A percentile compares a stretch with the other conserved stretches of the same genome.
These are phyloP conservation scores for Rousettus leschenaultii DNA, from an alignment of 2,113 vertebrate genomes.

Conservation along the genomic window DNA sequence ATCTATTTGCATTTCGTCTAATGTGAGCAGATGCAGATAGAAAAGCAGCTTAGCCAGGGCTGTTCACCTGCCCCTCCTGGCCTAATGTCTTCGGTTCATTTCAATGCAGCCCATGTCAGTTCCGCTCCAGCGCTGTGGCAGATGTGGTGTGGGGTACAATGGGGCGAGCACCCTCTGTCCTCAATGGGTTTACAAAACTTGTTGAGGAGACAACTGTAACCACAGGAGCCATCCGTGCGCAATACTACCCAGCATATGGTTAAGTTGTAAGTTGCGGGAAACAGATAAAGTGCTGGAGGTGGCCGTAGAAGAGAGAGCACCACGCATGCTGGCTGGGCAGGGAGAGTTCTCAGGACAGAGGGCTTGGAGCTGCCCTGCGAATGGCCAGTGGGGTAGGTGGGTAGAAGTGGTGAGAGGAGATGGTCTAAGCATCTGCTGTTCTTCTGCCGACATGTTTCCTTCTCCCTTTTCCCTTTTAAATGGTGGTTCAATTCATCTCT, in stretches of 20 bases:
- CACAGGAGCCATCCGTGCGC: slow-evolving; percentile 23
- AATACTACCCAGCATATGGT: neutral
- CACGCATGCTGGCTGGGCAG: neutral
- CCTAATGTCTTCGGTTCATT: neutral
- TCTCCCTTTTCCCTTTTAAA: neutral
- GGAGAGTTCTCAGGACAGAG: neutral
- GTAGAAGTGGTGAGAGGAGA: neutral
- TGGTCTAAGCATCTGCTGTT: neutral
- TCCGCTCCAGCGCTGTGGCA: neutral
- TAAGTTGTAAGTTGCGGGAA: neutral
- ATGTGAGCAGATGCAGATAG: slow-evolving; percentile 59
- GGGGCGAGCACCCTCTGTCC: neutral
- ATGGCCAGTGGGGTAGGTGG: neutral
- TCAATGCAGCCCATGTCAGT: neutral
- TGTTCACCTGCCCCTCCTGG: slow-evolving; percentile 6
- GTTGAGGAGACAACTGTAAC: neutral
- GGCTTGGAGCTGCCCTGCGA: neutral
- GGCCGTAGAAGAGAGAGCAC: neutral
- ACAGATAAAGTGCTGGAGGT: neutral
- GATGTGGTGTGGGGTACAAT: neutral
- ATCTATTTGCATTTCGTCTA: slow-evolving; percentile 65
- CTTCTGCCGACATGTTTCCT: neutral
- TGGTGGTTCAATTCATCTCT: neutral
- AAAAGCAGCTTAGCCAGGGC: neutral
- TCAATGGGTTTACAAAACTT: neutral